Evolutionary conservation across 2,113 vertebrate species (phyloP), one percentile per base, ranked within the genome.

Genomic region (Protomyctophum bolini): DNA sequence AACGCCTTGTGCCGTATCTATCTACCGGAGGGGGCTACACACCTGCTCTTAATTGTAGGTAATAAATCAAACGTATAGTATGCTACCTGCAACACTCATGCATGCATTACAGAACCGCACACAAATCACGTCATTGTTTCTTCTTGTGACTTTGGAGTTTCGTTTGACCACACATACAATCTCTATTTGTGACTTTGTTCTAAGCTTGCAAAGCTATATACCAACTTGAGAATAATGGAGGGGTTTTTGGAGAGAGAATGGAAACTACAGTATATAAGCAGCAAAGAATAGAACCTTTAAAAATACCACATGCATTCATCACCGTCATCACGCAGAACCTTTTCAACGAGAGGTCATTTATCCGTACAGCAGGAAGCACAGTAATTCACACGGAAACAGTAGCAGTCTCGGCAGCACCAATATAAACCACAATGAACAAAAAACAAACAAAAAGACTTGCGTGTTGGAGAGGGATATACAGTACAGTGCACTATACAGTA

Each of bases 231-330:
- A 54, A 54, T 54, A 5, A 11, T 52, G 9, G 51, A 54, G 15
- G 2, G 21, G 10, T 8, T 21, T 6, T 21, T 21, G 21, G 10
- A 14, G 58, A 63, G 33, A 57, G 11, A 68, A 48, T 1, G 4
- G 28, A 45, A 68, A 28, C n/a, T 41, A 3, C 48, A 77, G 21
- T n/a, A 54, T n/a, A 54, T 62, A 74, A 74, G 21, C 21, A 21
- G 21, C 21, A 21, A 21, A 21, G 64, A 29, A 29, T 54, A 57
- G 46, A 28, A 5, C 29, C 66, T 49, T 21, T 70, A 77, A 80
- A 83, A 81, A 78, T 76, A 77, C 14, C 50, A 58, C 64, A 71
- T 59, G n/a, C 47, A 70, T 65, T 82, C 61, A 80, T 58, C 21
- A 21, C 21, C 21, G 21, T 21, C 64, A 48, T n/a, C 57, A 7